A percentile compares a stretch with the other conserved stretches of the same genome.
Conservation (phyloP, 2,888 invertebrate genomes). For the Chrysotoxum bicinctum region DNA sequence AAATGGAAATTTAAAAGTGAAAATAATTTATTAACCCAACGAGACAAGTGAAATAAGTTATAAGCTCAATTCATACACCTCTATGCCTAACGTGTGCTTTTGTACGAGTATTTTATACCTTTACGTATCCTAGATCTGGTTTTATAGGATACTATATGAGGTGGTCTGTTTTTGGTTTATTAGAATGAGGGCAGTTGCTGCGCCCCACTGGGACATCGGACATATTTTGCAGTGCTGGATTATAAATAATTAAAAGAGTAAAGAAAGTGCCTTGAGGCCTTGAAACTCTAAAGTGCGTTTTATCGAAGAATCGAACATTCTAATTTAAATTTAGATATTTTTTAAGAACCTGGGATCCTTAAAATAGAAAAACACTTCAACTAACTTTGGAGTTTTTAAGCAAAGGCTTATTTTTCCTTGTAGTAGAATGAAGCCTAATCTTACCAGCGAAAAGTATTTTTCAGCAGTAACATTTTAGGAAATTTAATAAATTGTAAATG, state of each 20-base stretch:
- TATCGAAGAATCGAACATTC: too few relatives aligned
- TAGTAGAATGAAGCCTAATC: too few relatives aligned
- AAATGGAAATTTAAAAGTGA: constrained; percentile 66
- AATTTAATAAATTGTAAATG: too few relatives aligned
- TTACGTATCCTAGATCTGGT: constrained; percentile 30
- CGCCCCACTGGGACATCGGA: background rate
- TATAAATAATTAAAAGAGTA: background rate
- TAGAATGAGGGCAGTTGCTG: background rate
- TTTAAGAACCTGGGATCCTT: too few relatives aligned
- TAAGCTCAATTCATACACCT: constrained; percentile 21
- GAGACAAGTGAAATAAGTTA: constrained; percentile 66
- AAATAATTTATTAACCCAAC: constrained; percentile 71
- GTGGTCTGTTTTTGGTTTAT: background rate
- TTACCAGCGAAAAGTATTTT: too few relatives aligned
- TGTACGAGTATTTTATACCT: background rate
- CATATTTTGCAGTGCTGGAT: background rate
- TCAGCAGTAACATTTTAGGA: too few relatives aligned
- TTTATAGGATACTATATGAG: background rate
- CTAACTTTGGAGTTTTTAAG: too few relatives aligned
- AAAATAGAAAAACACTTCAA: too few relatives aligned
- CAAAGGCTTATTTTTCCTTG: too few relatives aligned
- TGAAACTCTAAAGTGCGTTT: too few relatives aligned
- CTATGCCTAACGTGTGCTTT: background rate
- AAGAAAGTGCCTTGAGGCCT: background rate
- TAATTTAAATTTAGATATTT: too few relatives aligned